Conservation (phyloP, 2,888 invertebrate species). For the Morpho deidamia region DNA sequence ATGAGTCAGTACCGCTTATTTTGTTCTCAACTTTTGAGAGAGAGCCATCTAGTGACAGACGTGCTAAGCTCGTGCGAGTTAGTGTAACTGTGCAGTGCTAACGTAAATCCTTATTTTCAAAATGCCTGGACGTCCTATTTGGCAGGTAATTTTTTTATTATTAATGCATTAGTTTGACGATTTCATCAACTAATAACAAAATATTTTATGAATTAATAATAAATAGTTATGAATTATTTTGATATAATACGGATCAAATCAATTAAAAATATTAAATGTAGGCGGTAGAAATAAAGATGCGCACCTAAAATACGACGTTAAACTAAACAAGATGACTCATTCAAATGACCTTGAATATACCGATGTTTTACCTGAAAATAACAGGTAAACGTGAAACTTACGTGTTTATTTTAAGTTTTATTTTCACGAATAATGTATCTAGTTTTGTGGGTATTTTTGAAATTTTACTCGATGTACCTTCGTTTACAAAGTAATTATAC, state of each 20-base stretch:
- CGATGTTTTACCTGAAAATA: slow-evolving; percentile 44
- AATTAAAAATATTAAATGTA: not conserved
- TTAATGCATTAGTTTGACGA: too few relatives aligned
- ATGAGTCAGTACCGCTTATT: slow-evolving; percentile 70
- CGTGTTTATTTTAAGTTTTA: slow-evolving; percentile 12
- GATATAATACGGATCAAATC: slow-evolving; percentile 1
- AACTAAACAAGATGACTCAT: slow-evolving; percentile 30
- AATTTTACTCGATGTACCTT: too few relatives aligned
- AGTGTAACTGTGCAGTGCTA: slow-evolving; percentile 48
- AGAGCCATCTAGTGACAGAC: slow-evolving; percentile 72
- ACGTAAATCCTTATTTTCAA: slow-evolving; percentile 41
- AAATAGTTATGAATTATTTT: too few relatives aligned
- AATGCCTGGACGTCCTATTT: slow-evolving; percentile 88
- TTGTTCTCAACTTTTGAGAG: slow-evolving; percentile 68
- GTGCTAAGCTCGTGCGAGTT: slow-evolving; percentile 48
- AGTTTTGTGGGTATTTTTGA: not conserved
- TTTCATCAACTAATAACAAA: too few relatives aligned
- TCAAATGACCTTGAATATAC: slow-evolving; percentile 33
- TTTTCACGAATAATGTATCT: not conserved
- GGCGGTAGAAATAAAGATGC: too few relatives aligned
- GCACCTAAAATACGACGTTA: too few relatives aligned
- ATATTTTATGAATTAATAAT: too few relatives aligned
- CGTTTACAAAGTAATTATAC: too few relatives aligned
- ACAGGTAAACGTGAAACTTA: slow-evolving; percentile 21
- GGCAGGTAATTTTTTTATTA: slow-evolving; percentile 77